Conservation (phyloP, 2,888 invertebrate species). For the Yponomeuta cagnagella region DNA sequence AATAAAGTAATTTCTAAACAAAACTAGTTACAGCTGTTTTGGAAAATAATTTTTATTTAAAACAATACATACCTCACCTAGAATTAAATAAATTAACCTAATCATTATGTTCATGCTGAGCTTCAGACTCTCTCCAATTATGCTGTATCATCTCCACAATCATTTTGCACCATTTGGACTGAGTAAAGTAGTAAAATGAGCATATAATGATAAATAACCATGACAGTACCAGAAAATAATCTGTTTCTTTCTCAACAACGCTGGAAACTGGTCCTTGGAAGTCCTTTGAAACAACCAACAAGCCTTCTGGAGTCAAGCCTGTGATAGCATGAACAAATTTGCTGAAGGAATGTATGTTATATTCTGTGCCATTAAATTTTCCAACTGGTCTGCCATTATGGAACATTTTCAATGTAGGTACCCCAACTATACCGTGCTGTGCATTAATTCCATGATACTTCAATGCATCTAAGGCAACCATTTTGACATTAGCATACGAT, state of each 20-base stretch:
- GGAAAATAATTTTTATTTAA: background rate
- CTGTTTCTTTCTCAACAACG: conserved; percentile 84
- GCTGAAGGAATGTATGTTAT: conserved; percentile 85
- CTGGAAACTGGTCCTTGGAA: conserved; percentile 88
- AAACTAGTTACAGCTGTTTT: background rate
- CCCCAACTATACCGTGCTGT: conserved; percentile 92
- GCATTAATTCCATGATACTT: conserved; percentile 90
- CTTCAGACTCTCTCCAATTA: conserved; percentile 92
- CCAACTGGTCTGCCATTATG: conserved; percentile 91
- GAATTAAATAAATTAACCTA: conserved; percentile 38
- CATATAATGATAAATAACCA: conserved; percentile 90
- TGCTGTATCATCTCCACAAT: conserved; percentile 89
- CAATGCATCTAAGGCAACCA: conserved; percentile 93
- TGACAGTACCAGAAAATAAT: conserved; percentile 87
- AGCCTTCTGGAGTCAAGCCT: conserved; percentile 78
- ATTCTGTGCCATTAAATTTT: conserved; percentile 88
- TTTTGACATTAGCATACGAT: conserved; percentile 89
- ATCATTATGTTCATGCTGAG: conserved; percentile 85
- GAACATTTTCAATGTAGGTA: conserved; percentile 91
- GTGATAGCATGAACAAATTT: conserved; percentile 87
- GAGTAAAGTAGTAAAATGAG: conserved; percentile 83
- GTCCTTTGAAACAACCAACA: conserved; percentile 83
- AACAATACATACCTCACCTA: background rate
- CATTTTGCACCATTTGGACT: conserved; percentile 85
- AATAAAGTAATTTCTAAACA: background rate